Conservation (phyloP, 2,113 vertebrate genomes). For the Cacatua alba region DNA sequence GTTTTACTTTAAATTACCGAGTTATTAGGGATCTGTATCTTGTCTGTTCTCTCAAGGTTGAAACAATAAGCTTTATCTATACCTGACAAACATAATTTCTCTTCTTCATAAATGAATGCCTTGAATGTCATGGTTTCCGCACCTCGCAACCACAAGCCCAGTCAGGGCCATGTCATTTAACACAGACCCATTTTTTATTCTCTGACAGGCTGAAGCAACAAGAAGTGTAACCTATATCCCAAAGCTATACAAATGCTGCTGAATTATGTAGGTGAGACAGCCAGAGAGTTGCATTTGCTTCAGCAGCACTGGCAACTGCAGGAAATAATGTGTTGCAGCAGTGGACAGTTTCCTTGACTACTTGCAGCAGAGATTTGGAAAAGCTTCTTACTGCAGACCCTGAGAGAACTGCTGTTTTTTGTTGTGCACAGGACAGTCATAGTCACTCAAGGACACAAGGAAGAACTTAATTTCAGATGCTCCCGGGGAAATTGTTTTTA, state of each 20-base stretch:
- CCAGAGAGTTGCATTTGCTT: background rate
- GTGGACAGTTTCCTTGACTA: background rate
- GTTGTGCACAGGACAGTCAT: background rate
- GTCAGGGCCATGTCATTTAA: constrained; percentile 32
- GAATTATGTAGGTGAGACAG: background rate
- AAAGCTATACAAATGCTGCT: background rate
- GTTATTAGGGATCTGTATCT: constrained; percentile 20
- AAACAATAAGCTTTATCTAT: constrained; percentile 55
- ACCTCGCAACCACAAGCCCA: background rate
- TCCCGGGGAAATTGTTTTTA: background rate
- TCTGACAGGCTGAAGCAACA: constrained; percentile 18
- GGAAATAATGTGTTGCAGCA: background rate
- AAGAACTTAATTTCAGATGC: background rate
- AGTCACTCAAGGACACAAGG: background rate
- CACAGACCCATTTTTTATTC: constrained; percentile 26
- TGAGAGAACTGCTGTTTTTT: background rate
- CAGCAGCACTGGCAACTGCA: background rate
- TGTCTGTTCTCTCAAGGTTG: constrained; percentile 30
- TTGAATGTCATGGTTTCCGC: constrained; percentile 15
- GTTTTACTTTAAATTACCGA: background rate
- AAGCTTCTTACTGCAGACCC: background rate
- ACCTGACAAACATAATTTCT: constrained; percentile 38
- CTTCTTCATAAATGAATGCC: constrained; percentile 21
- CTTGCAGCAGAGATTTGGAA: background rate
- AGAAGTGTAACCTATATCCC: background rate